Evolutionary conservation across 2,888 invertebrate genomes (phyloP).

Genomic region (Panopea generosa): DNA sequence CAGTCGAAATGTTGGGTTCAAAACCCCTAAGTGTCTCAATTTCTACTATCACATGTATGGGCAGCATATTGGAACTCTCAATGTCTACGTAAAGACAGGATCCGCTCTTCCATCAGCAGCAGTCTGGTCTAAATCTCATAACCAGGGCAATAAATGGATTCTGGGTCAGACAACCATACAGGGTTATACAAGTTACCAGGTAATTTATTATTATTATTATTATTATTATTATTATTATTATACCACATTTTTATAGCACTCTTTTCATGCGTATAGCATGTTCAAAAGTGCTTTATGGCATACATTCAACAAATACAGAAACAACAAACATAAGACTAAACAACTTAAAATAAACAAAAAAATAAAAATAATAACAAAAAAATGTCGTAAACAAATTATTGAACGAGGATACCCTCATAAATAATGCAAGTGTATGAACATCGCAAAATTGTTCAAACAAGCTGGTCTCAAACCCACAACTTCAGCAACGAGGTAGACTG

Average conservation of each 20-base stretch:
- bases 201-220: constrained; percentile 21
- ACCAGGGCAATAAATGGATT: constrained; percentile 75
- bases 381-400: too few species aligned
- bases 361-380: not conserved
- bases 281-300: too few species aligned
- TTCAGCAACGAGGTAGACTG: too few species aligned
- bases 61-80: constrained; percentile 68
- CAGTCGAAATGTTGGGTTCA: constrained; percentile 57
- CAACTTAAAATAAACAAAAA: too few species aligned
- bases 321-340: too few species aligned
- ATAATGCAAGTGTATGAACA: too few species aligned
- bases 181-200: constrained; percentile 58
- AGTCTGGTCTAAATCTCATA: constrained; percentile 70
- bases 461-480: too few species aligned
- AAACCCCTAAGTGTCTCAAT: constrained; percentile 68
- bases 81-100: constrained; percentile 69
- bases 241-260: too few species aligned
- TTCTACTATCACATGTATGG: constrained; percentile 80
- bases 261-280: too few species aligned
- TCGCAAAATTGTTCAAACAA: too few species aligned
- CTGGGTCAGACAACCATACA: constrained; percentile 70
- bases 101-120: constrained; percentile 55
- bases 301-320: too few species aligned
- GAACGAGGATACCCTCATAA: too few species aligned
- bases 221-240: not conserved